Evolutionary conservation across 2,113 vertebrate species (phyloP).

Genomic region (Oenanthe melanoleuca): DNA sequence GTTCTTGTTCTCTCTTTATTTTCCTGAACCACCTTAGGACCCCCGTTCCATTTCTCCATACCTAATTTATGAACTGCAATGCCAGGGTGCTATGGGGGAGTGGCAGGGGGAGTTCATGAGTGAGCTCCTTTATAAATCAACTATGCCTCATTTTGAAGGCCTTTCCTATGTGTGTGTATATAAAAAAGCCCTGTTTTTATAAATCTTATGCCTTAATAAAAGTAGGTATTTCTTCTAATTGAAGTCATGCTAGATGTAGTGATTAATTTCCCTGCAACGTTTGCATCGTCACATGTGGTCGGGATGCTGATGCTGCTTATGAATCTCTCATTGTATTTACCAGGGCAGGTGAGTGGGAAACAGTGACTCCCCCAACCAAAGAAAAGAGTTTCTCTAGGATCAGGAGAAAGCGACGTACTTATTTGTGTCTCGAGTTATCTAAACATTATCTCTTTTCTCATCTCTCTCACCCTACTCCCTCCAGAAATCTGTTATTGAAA

Average conservation of each 20-base stretch:
- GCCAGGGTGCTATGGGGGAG: background rate
- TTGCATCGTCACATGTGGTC: fast-evolving
- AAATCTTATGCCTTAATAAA: background rate
- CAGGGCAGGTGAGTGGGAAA: background rate
- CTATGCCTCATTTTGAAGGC: background rate
- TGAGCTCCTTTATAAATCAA: background rate
- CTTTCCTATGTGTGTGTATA: background rate
- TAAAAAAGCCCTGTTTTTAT: background rate
- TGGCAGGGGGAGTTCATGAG: background rate
- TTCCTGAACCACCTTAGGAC: background rate
- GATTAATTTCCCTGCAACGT: background rate
- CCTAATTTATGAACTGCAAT: background rate
- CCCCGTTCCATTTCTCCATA: background rate
- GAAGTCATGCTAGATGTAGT: background rate
- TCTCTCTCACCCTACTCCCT: background rate
- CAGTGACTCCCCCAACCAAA: background rate
- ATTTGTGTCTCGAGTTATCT: slow-evolving; percentile 7
- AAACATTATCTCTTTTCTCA: background rate
- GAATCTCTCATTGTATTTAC: background rate
- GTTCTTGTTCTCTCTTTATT: background rate
- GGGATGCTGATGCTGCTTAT: background rate
- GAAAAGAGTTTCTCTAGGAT: background rate
- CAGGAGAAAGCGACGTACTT: background rate
- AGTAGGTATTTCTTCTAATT: background rate
- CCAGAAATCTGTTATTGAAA: slow-evolving; percentile 51